These are phyloP conservation scores for Cecropterus lyciades DNA, from an alignment of 1,140 invertebrate species.

Conservation along the genomic window DNA sequence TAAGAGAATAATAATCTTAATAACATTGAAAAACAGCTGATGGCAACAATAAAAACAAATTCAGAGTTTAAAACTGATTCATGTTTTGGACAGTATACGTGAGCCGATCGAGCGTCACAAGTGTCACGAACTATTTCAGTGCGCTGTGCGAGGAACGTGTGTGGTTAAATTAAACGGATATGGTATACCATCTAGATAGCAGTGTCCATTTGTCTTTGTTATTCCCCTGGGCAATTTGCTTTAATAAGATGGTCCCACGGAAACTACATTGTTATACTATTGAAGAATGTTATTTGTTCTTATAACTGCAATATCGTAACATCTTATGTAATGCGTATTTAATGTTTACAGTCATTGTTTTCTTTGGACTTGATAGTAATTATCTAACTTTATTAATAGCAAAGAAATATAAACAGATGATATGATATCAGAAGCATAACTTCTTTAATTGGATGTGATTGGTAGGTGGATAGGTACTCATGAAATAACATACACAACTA, in stretches of 20 bases:
- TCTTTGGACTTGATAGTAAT: slow-evolving; percentile 24
- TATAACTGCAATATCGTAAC: slow-evolving; percentile 2
- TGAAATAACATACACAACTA: slow-evolving; percentile 20
- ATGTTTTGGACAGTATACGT: neutral
- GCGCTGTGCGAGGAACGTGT: slow-evolving; percentile 32
- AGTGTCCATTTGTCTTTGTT: slow-evolving; percentile 18
- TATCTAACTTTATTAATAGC: slow-evolving; percentile 16
- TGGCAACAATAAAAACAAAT: slow-evolving; percentile 43
- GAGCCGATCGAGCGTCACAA: neutral
- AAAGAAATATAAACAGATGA: slow-evolving; percentile 1
- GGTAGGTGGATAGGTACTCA: neutral
- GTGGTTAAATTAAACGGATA: slow-evolving; percentile 16
- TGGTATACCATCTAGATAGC: slow-evolving; percentile 14
- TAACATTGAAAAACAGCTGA: slow-evolving; percentile 46
- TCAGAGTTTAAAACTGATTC: slow-evolving; percentile 30
- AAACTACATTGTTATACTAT: slow-evolving; percentile 43
- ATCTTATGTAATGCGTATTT: slow-evolving; percentile 17
- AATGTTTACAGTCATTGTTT: slow-evolving; percentile 18
- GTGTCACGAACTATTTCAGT: slow-evolving; percentile 2
- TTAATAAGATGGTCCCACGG: slow-evolving; percentile 36
- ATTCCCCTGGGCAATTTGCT: slow-evolving; percentile 20
- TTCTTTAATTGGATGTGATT: neutral
- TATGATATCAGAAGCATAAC: too few relatives aligned
- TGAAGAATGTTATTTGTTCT: slow-evolving; percentile 14
- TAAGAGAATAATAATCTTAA: slow-evolving; percentile 40